These are phyloP conservation scores for Neuroscelio doddi DNA, from an alignment of 2,888 invertebrate species.

Conservation along the genomic window DNA sequence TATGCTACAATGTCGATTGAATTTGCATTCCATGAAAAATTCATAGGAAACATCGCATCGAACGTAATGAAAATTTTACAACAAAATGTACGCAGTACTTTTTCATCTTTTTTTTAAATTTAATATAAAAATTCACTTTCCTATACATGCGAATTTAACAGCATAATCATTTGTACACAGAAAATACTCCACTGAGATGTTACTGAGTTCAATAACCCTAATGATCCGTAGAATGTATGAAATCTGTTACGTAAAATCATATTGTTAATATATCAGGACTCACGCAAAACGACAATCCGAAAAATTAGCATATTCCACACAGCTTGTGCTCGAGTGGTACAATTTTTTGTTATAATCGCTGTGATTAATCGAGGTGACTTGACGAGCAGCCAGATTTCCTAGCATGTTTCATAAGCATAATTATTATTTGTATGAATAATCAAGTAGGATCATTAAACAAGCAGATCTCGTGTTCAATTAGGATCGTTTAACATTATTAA, in stretches of 20 bases:
- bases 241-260: slow-evolving; percentile 27
- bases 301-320: slow-evolving; percentile 40
- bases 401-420: slow-evolving; percentile 29
- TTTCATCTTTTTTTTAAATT: too few relatives aligned
- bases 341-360: slow-evolving; percentile 36
- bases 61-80: too few relatives aligned
- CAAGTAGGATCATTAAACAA: slow-evolving; percentile 14
- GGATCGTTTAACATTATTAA: slow-evolving; percentile 16
- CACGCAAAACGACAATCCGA: slow-evolving; percentile 32
- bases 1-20: too few relatives aligned
- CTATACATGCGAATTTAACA: too few relatives aligned
- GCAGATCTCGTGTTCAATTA: slow-evolving; percentile 28
- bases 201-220: slow-evolving; percentile 27
- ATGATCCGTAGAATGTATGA: slow-evolving; percentile 17
- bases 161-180: too few relatives aligned
- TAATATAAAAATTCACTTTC: too few relatives aligned
- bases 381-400: slow-evolving; percentile 33
- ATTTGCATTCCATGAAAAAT: too few relatives aligned
- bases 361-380: slow-evolving; percentile 41
- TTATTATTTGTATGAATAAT: slow-evolving; percentile 39
- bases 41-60: too few relatives aligned
- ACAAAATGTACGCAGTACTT: too few relatives aligned
- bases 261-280: slow-evolving; percentile 29
- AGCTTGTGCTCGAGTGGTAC: slow-evolving; percentile 26
- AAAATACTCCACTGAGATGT: neutral